A percentile compares a stretch with the other conserved stretches of the same genome.
phyloP scores from a whole-genome alignment of 2,888 invertebrate species.

The Iselma pallidipennis region DNA sequence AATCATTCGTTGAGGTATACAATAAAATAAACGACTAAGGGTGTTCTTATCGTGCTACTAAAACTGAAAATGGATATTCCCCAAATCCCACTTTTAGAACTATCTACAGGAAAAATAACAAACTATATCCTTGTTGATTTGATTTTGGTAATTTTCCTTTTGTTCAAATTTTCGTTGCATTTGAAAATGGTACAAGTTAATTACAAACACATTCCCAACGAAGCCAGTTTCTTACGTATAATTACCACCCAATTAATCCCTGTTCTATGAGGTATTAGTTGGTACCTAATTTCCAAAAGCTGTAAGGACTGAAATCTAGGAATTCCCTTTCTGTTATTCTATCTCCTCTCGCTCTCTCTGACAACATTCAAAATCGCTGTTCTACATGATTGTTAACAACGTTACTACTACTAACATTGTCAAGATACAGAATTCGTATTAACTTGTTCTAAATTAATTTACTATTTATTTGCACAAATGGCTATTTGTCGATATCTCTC shows the following conservation, averaged over 20 bases:
- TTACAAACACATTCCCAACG: not conserved
- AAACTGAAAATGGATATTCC: not conserved
- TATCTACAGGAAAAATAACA: not conserved
- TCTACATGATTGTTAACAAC: constrained; percentile 27
- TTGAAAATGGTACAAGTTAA: not conserved
- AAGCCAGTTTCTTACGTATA: constrained; percentile 21
- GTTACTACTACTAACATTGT: constrained; percentile 15
- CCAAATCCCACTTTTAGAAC: not conserved
- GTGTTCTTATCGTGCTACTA: constrained; percentile 3
- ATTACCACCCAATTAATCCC: constrained; percentile 21
- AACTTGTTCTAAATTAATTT: constrained; percentile 19
- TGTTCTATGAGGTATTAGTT: constrained; percentile 26
- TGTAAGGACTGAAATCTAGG: constrained; percentile 5
- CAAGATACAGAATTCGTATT: constrained; percentile 13
- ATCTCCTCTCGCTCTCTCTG: not conserved
- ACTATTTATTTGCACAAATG: constrained; percentile 25
- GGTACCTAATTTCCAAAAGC: constrained; percentile 21
- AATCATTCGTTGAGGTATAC: not conserved
- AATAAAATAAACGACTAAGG: not conserved
- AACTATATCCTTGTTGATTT: not conserved
- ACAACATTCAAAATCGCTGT: constrained; percentile 24
- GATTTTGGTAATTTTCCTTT: not conserved
- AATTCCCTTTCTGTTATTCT: not conserved
- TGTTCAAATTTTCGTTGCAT: not conserved
- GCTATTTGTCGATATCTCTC: constrained; percentile 23